phyloP scores from a whole-genome alignment of 2,888 invertebrate genomes.

The Stenichneumon culpator region DNA sequence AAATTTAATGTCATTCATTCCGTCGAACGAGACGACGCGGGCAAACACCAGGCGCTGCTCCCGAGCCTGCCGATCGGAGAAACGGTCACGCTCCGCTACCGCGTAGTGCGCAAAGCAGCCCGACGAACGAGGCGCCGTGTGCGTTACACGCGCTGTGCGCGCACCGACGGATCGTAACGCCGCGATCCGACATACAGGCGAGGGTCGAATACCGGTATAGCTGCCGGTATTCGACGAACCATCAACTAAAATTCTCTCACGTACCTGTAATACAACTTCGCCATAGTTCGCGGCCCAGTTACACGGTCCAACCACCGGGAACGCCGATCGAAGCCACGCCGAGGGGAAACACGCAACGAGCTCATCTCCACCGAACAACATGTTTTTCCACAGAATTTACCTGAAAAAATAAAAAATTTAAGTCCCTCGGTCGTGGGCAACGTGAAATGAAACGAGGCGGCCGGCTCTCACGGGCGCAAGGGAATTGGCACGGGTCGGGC shows the following conservation, averaged over 20 bases:
- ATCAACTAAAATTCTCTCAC: slow-evolving; percentile 29
- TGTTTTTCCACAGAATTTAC: background rate
- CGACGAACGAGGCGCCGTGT: slow-evolving; percentile 15
- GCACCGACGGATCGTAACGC: background rate
- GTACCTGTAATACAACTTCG: slow-evolving; percentile 45
- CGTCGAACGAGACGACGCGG: slow-evolving; percentile 57
- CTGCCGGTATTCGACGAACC: background rate
- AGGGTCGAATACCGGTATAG: background rate
- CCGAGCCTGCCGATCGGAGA: slow-evolving; percentile 15
- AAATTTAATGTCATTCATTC: slow-evolving; percentile 82
- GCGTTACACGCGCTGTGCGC: slow-evolving; percentile 35
- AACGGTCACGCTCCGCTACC: slow-evolving; percentile 2
- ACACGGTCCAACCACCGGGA: background rate
- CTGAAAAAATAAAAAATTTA: slow-evolving; percentile 4
- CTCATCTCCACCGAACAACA: background rate
- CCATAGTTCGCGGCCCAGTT: background rate
- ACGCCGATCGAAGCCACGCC: background rate
- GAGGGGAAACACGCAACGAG: background rate
- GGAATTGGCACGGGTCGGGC: background rate
- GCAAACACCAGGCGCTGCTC: background rate
- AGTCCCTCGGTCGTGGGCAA: background rate
- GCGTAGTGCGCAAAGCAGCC: slow-evolving; percentile 16
- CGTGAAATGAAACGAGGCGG: slow-evolving; percentile 5
- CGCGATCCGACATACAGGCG: background rate
- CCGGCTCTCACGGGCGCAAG: background rate